Base-by-base conservation (phyloP, 2,888 invertebrate species). In the Drosophila anomalata region DNA sequence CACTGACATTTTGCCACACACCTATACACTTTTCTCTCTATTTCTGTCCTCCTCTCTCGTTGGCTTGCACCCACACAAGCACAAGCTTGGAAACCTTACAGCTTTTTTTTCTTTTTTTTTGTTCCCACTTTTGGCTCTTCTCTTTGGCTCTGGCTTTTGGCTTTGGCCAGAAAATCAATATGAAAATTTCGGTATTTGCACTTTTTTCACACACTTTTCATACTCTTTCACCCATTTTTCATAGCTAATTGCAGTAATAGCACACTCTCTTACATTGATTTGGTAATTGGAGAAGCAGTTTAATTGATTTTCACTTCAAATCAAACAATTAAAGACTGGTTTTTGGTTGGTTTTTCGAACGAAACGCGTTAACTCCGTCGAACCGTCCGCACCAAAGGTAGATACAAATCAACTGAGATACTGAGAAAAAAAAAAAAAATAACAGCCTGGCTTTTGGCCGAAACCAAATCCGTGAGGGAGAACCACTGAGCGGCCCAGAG, bases 341-440 rank as follows among this genome's bases (percentile, higher is more conserved):
- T 87, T 76, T 48, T 17, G 17, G 22, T 74, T 67, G 52, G 71
- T 66, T 63, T 53, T 4, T 75, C 77, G 74, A 78, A 75, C 57
- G 78, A 75, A 73, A 77, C 83, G 83, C 82, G 77, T 75, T 82
- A 68, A 70, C 76, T 73, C 88, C 88, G 78, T 83, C 75, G 73
- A 76, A 81, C 73, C 87, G 88, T 85, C 87, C 87, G 89, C 87
- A 89, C 81, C 87, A 89, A 85, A 89, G 88, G 87, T 89, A 89
- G 86, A 84, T 89, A 89, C 86, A 82, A 87, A 87, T 87, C 77
- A 81, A 82, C 74, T 88, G 75, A 84, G 6, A 17, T 17, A 17
- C 17, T 17, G 17, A 17, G 17, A 17, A 17, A 17, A 1, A 72
- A 87, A 67, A 39, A 75, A 77, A 73, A 81, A 77, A 79, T 72